These are phyloP conservation scores for Campaea margaritaria DNA, from an alignment of 2,888 invertebrate species.

Conservation along the genomic window DNA sequence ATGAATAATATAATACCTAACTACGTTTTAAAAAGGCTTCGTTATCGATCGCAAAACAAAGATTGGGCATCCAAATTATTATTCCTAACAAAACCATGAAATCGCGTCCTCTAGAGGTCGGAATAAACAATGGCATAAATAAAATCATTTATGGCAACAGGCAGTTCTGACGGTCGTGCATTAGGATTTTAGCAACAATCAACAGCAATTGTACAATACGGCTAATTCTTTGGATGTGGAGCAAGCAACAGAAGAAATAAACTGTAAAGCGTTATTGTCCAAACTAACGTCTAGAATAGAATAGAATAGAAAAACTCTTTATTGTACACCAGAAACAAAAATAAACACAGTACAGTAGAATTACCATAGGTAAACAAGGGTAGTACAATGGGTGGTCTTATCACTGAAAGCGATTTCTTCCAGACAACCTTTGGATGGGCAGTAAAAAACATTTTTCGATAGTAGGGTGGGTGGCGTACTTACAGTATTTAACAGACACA, in stretches of 20 bases:
- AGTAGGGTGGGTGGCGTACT: no score
- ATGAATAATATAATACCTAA: no score
- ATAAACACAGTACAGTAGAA: no score
- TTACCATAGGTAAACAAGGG: no score
- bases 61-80: background rate
- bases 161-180: conserved; percentile 23
- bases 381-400: no score
- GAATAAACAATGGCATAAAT: conserved; percentile 30
- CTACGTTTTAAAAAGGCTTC: background rate
- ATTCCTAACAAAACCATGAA: conserved; percentile 15
- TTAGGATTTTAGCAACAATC: conserved; percentile 36
- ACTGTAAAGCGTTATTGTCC: background rate
- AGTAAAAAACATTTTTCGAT: no score
- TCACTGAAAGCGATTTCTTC: no score
- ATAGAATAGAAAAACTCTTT: no score
- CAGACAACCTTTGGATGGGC: no score
- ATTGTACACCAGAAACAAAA: no score
- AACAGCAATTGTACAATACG: conserved; percentile 31
- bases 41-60: conserved; percentile 3
- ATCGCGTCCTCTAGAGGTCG: conserved; percentile 18
- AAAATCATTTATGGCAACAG: conserved; percentile 19
- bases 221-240: conserved; percentile 18
- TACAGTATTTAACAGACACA: no score
- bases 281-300: no score
- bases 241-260: conserved; percentile 3